Conservation (phyloP, 2,888 invertebrate species). For the Tenthredo notha region DNA sequence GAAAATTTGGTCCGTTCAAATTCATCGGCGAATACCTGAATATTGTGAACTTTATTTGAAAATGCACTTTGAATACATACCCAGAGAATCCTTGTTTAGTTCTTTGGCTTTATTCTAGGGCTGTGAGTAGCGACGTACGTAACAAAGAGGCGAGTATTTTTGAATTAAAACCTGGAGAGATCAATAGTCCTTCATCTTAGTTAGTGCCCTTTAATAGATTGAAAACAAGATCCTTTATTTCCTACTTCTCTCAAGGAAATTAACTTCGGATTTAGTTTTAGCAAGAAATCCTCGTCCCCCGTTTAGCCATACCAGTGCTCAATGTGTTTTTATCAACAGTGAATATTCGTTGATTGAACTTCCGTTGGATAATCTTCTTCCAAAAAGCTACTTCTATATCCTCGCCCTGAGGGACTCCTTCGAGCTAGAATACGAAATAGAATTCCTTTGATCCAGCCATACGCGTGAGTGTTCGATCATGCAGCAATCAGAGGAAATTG, state of each 20-base stretch:
- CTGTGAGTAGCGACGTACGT: background rate
- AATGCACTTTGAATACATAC: background rate
- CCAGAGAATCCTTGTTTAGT: background rate
- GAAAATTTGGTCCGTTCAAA: background rate
- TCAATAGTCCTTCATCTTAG: slow-evolving; percentile 9
- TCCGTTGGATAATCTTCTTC: background rate
- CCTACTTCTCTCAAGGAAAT: background rate
- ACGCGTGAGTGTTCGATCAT: background rate
- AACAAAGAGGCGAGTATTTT: background rate
- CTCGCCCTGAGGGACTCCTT: background rate
- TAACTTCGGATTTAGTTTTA: background rate
- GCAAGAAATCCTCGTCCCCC: background rate
- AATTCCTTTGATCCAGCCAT: background rate
- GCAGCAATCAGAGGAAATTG: slow-evolving; percentile 19
- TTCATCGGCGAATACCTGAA: background rate
- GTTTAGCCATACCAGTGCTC: background rate
- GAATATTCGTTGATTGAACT: background rate
- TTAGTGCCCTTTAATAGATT: slow-evolving; percentile 11
- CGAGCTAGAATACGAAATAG: background rate
- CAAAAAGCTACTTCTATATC: background rate
- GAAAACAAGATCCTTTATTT: background rate
- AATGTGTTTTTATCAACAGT: background rate
- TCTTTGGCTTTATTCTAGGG: background rate
- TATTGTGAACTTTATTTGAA: background rate
- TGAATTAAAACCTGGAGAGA: slow-evolving; percentile 1